These are phyloP conservation scores for Cardinalis cardinalis DNA, from an alignment of 2,113 vertebrate genomes.

Conservation along the genomic window DNA sequence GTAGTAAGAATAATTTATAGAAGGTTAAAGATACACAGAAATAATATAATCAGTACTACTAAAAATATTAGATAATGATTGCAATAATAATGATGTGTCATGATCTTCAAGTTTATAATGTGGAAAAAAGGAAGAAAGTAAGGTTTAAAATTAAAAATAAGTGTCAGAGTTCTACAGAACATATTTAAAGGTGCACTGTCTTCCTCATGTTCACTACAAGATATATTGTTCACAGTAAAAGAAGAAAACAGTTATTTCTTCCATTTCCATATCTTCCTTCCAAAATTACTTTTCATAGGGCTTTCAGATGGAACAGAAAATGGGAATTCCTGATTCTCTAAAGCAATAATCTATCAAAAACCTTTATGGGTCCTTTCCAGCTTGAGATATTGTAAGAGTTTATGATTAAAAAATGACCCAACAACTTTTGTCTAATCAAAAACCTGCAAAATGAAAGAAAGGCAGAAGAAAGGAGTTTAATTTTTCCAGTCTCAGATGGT, in stretches of 20 bases:
- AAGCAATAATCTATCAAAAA: background rate
- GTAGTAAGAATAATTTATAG: background rate
- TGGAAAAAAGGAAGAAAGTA: background rate
- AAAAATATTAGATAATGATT: background rate
- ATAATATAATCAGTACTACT: background rate
- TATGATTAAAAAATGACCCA: background rate
- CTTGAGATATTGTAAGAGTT: background rate
- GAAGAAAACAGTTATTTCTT: background rate
- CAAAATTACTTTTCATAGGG: background rate
- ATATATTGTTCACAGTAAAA: background rate
- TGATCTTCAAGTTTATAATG: background rate
- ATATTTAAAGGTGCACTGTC: background rate
- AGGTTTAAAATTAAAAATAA: background rate
- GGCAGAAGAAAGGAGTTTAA: background rate
- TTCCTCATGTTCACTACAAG: background rate
- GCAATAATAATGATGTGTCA: background rate
- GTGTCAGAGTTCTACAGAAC: background rate
- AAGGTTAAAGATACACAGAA: background rate
- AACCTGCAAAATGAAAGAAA: background rate
- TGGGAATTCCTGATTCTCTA: background rate
- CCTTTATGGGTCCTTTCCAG: background rate
- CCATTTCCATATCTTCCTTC: background rate
- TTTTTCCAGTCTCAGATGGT: background rate
- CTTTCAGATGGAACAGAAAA: background rate
- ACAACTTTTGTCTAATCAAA: background rate